These are phyloP conservation scores for Euwallacea fornicatus DNA, from an alignment of 1,140 invertebrate species.

Conservation along the genomic window DNA sequence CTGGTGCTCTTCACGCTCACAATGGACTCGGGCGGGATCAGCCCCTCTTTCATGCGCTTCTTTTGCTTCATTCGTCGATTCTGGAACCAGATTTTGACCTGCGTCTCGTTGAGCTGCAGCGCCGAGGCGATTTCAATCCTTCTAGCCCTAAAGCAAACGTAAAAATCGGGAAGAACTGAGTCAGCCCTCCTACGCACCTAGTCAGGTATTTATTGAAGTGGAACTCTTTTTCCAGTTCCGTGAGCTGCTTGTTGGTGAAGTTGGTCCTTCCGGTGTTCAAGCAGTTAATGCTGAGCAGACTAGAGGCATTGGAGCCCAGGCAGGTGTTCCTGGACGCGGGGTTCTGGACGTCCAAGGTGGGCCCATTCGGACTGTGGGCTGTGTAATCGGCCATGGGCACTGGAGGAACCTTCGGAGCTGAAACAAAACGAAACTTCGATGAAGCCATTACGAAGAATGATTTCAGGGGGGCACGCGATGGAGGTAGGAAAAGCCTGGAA, in stretches of 20 bases:
- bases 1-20: conserved; percentile 42
- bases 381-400: conserved; percentile 47
- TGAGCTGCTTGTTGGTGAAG: conserved; percentile 98
- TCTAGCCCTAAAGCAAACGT: conserved; percentile 65
- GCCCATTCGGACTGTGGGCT: conserved; percentile 31
- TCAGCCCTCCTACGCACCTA: conserved; percentile 36
- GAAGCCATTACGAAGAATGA: background rate
- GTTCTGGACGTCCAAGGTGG: conserved; percentile 45
- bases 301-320: conserved; percentile 49
- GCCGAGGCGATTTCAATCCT: conserved; percentile 97
- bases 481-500: background rate
- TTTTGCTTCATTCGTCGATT: conserved; percentile 93
- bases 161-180: background rate
- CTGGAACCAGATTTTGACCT: conserved; percentile 93
- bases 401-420: conserved; percentile 70
- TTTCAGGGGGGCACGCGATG: no score
- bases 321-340: conserved; percentile 45
- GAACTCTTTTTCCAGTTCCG: conserved; percentile 98
- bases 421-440: conserved; percentile 51
- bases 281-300: conserved; percentile 54
- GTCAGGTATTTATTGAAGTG: conserved; percentile 99
- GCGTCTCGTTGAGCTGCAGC: conserved; percentile 95
- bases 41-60: conserved; percentile 88
- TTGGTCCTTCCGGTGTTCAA: conserved; percentile 91
- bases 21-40: conserved; percentile 66